A percentile compares a stretch with the other conserved stretches of the same genome.
Conservation (phyloP, 2,113 vertebrate genomes). For the Archilochus colubris region DNA sequence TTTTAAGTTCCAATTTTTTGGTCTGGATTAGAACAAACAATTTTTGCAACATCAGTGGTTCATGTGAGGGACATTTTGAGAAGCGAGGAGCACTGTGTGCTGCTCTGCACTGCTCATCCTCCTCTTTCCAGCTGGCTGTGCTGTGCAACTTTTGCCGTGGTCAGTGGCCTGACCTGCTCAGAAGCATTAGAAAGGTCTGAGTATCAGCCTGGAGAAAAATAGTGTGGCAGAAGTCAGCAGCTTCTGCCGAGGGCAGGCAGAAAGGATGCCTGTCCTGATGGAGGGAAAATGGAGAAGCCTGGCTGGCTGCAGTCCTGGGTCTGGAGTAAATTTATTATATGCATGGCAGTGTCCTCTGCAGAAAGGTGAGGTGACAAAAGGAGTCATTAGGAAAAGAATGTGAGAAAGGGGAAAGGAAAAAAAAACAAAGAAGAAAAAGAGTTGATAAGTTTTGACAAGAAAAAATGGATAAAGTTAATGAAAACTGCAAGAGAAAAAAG, state of each 20-base stretch:
- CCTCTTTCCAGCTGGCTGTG: not conserved
- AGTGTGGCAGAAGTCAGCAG: not conserved
- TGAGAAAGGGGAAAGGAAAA: not conserved
- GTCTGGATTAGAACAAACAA: not conserved
- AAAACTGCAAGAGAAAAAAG: not conserved
- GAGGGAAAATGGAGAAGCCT: not conserved
- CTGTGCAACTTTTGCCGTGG: not conserved
- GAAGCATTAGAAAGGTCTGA: not conserved
- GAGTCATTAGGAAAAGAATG: not conserved
- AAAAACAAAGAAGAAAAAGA: not conserved
- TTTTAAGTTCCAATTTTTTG: not conserved
- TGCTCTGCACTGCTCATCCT: not conserved
- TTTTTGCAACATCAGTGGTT: not conserved
- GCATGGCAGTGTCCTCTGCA: not conserved
- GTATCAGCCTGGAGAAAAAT: not conserved
- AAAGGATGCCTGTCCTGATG: not conserved
- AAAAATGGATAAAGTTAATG: not conserved
- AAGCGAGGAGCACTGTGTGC: not conserved
- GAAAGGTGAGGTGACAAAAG: not conserved
- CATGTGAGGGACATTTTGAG: not conserved
- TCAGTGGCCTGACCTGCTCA: not conserved
- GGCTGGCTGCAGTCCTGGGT: not conserved
- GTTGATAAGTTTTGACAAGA: not conserved
- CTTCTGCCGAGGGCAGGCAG: not conserved
- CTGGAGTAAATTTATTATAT: not conserved